Evolutionary conservation across 2,113 vertebrate species (phyloP), one percentile per base, ranked within the genome.

Genomic region (Rafetus swinhoei): DNA sequence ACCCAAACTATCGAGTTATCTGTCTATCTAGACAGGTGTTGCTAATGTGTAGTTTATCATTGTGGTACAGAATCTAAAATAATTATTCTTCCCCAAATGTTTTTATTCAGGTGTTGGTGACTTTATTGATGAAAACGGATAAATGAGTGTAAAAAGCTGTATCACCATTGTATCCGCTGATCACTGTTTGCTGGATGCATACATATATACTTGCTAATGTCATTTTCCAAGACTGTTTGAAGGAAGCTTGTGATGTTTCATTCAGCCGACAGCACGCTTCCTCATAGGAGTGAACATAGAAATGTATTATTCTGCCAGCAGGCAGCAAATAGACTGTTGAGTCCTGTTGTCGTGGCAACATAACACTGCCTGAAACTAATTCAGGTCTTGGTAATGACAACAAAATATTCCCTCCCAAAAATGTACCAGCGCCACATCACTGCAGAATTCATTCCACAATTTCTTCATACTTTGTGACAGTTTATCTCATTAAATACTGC

Each of bases 281-380:
- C 89, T 96, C 10, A 0, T 74, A 94, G 86, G 82, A 88, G 83
- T 85, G 86, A 95, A 90, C 55, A 91, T 93, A 94, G 86, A 92
- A 95, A 95, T 79, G 54, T 45, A 65, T 94, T 97, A 93, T 93
- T 95, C 92, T 96, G 89, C 90, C 95, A 96, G 94, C 35, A 77
- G 60, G 79, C 84, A 96, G 80, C 90, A 97, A 95, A 94, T 86
- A 96, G 90, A 90, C 84, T 93, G 90, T 86, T 0, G 9, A 93
- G 82, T 77, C 76, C 60, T 65, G 97, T 96, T 93, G 96, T 65
- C 96, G 96, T 97, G 87, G 95, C 87, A 97, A 97, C 87, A 0
- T 24, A 91, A 95, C 76, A 90, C 50, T 50, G 25, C 72, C 86
- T 91, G 88, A 93, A 95, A 95, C 77, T 90, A 96, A 96, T 96